phyloP scores from a whole-genome alignment of 2,113 vertebrate species.

The Butorides virescens region DNA sequence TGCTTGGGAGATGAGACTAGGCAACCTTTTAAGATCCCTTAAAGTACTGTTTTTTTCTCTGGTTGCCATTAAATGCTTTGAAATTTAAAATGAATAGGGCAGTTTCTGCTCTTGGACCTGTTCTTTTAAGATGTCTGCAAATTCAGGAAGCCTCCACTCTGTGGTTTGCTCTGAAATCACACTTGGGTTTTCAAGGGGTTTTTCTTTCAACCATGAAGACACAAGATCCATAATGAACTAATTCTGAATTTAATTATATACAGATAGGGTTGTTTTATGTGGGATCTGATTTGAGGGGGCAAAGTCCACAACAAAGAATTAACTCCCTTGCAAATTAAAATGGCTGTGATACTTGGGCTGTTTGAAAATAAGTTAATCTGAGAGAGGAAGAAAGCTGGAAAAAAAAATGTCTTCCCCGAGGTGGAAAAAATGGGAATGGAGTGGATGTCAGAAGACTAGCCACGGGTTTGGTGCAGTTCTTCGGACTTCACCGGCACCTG shows the following conservation, averaged over 20 bases:
- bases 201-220: neutral
- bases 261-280: constrained; percentile 2
- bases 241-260: neutral
- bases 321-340: neutral
- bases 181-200: neutral
- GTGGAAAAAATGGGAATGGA: neutral
- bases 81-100: neutral
- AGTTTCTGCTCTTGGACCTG: neutral
- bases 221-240: neutral
- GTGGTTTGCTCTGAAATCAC: neutral
- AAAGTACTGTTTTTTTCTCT: neutral
- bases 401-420: neutral
- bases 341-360: neutral
- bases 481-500: neutral
- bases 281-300: neutral
- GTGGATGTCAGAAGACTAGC: neutral
- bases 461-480: neutral
- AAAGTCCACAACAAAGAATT: neutral
- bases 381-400: neutral
- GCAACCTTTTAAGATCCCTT: neutral
- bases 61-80: neutral
- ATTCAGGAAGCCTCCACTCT: neutral
- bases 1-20: neutral
- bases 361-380: neutral
- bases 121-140: neutral